phyloP scores from a whole-genome alignment of 2,888 invertebrate species.

The Podotricha telesiphe region DNA sequence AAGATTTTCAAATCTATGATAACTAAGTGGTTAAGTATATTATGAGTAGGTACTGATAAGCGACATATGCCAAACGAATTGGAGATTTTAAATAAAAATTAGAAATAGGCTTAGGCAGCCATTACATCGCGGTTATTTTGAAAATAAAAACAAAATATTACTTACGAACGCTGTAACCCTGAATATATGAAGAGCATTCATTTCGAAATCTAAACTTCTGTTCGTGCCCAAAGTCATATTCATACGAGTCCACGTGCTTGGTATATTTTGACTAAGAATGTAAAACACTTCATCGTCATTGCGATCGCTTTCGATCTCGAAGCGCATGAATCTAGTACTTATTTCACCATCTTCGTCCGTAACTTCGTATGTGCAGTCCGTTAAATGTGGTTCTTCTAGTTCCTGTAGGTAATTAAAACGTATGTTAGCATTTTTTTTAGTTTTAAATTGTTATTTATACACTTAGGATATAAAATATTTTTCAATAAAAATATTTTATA shows the following conservation, averaged over 20 bases:
- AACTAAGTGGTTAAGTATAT: too few relatives aligned
- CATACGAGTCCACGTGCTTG: slow-evolving; percentile 60
- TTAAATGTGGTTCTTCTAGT: slow-evolving; percentile 61
- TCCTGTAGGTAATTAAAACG: too few relatives aligned
- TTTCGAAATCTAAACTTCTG: slow-evolving; percentile 69
- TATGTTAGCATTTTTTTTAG: too few relatives aligned
- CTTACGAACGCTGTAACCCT: slow-evolving; percentile 81
- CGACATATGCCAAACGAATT: too few relatives aligned
- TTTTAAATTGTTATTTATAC: too few relatives aligned
- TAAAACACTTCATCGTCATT: slow-evolving; percentile 67
- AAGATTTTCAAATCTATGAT: too few relatives aligned
- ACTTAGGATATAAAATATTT: too few relatives aligned
- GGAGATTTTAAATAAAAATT: too few relatives aligned
- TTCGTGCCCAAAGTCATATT: slow-evolving; percentile 63
- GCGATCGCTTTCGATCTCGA: slow-evolving; percentile 66
- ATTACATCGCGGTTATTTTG: too few relatives aligned
- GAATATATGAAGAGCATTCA: slow-evolving; percentile 81
- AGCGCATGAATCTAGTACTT: slow-evolving; percentile 71
- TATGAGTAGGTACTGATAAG: too few relatives aligned
- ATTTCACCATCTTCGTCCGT: slow-evolving; percentile 71
- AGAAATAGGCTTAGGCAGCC: too few relatives aligned
- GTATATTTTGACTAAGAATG: slow-evolving; percentile 56
- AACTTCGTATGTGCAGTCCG: slow-evolving; percentile 69
- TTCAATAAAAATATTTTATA: too few relatives aligned
- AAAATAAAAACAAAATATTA: slow-evolving; percentile 14